A percentile compares a stretch with the other conserved stretches of the same genome.
Evolutionary conservation across 1,140 invertebrate species (phyloP).

Genomic region (Conopomorpha cramerella): DNA sequence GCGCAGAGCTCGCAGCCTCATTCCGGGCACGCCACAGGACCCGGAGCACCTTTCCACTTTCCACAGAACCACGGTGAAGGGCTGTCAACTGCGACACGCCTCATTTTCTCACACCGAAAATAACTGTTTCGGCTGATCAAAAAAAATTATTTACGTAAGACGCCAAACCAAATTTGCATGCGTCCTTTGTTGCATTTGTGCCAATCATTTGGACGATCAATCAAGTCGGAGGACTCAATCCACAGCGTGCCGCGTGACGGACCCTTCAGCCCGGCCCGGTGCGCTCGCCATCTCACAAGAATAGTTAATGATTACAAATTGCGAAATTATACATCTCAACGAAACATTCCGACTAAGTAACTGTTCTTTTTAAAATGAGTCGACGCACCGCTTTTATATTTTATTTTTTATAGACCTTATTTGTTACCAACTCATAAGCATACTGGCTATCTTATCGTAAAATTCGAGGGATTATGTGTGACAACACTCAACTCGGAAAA

Average conservation of each 20-base stretch:
- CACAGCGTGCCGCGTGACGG: conserved; percentile 23
- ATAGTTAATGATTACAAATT: conserved; percentile 50
- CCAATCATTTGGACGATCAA: conserved; percentile 46
- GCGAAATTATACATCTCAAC: conserved; percentile 36
- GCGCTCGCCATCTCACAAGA: conserved; percentile 18
- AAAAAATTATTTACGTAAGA: no score
- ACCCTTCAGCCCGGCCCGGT: conserved; percentile 10
- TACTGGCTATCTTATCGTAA: no score
- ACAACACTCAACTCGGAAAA: no score
- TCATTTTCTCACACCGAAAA: conserved; percentile 41
- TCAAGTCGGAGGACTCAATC: conserved; percentile 52
- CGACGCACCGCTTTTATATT: no score
- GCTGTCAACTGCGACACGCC: conserved; percentile 40
- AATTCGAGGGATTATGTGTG: no score
- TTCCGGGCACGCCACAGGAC: conserved; percentile 19
- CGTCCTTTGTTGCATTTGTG: conserved; percentile 25
- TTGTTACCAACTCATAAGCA: no score
- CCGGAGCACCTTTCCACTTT: conserved; percentile 19
- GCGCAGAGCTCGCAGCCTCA: conserved; percentile 47
- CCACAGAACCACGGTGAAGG: conserved; percentile 31
- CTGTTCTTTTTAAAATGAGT: conserved; percentile 11
- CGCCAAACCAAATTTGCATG: conserved; percentile 42
- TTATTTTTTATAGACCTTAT: no score
- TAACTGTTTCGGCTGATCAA: no score
- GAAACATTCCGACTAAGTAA: conserved; percentile 17